Conservation (phyloP, 2,113 vertebrate species). For the Gymnobelideus leadbeateri region DNA sequence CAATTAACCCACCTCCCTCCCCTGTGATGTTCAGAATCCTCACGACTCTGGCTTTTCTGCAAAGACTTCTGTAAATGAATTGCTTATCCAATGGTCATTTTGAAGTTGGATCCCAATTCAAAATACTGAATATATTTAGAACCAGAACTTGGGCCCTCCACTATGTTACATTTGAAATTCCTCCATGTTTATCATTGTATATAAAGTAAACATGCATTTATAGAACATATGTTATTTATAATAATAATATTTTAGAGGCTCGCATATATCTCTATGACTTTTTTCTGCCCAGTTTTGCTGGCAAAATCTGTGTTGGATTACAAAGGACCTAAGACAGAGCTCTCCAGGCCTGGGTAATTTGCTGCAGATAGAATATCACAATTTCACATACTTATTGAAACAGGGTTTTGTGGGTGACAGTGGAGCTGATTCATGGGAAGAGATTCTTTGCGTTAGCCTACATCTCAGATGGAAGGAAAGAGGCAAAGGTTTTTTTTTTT, state of each 20-base stretch:
- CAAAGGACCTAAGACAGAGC: slow-evolving; percentile 3
- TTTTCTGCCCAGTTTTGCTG: neutral
- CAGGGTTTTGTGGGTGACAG: slow-evolving; percentile 4
- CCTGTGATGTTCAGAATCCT: neutral
- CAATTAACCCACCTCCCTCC: neutral
- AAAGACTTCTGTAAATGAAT: neutral
- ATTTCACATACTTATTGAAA: neutral
- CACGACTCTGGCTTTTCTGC: neutral
- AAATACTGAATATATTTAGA: neutral
- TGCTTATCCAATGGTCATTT: neutral
- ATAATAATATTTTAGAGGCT: neutral
- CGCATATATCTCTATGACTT: neutral
- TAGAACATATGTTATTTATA: neutral
- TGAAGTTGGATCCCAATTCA: neutral
- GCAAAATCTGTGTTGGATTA: neutral
- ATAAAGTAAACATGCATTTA: neutral
- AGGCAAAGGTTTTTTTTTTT: neutral
- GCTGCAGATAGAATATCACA: neutral
- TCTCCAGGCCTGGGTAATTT: slow-evolving; percentile 1
- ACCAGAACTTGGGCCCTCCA: neutral
- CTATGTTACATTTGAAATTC: neutral
- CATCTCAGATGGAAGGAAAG: slow-evolving; percentile 10
- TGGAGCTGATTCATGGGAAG: neutral
- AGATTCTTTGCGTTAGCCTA: neutral
- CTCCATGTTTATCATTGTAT: neutral